These are phyloP conservation scores for Thaumetopoea pityocampa DNA, from an alignment of 1,140 invertebrate species.

Conservation along the genomic window DNA sequence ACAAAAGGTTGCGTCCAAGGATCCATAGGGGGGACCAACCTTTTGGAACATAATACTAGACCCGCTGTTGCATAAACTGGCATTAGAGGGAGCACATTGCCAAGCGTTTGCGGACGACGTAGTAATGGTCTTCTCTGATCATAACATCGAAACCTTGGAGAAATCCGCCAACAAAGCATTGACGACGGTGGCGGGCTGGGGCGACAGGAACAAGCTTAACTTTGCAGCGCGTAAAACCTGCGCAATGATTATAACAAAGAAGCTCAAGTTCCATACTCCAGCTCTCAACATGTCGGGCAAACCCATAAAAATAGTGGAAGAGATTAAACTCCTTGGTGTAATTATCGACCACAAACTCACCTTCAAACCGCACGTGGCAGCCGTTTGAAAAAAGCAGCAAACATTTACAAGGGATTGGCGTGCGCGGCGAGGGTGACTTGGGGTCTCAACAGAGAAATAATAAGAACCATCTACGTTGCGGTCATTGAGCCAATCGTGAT, in stretches of 20 bases:
- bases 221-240: slow-evolving; percentile 11
- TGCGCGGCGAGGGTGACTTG: slow-evolving; percentile 10
- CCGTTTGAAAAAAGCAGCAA: slow-evolving; percentile 2
- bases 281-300: neutral
- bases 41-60: too few species aligned
- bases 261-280: slow-evolving; percentile 4
- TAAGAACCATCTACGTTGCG: slow-evolving; percentile 17
- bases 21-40: slow-evolving; percentile 16
- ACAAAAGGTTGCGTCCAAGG: slow-evolving; percentile 23
- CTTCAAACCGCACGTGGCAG: too few species aligned
- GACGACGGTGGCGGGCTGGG: neutral
- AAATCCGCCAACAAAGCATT: slow-evolving; percentile 1
- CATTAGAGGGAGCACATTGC: neutral
- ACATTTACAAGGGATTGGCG: slow-evolving; percentile 12
- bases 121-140: neutral
- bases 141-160: neutral
- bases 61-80: slow-evolving; percentile 1
- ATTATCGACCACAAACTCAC: too few species aligned
- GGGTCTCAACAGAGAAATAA: slow-evolving; percentile 16
- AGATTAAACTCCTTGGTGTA: slow-evolving; percentile 10
- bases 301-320: neutral
- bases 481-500: slow-evolving; percentile 19
- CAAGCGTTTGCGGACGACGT: too few species aligned
- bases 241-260: slow-evolving; percentile 8
- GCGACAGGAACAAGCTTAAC: slow-evolving; percentile 2